Conservation (phyloP, 1,140 invertebrate species). For the Zaprionus africanus region DNA sequence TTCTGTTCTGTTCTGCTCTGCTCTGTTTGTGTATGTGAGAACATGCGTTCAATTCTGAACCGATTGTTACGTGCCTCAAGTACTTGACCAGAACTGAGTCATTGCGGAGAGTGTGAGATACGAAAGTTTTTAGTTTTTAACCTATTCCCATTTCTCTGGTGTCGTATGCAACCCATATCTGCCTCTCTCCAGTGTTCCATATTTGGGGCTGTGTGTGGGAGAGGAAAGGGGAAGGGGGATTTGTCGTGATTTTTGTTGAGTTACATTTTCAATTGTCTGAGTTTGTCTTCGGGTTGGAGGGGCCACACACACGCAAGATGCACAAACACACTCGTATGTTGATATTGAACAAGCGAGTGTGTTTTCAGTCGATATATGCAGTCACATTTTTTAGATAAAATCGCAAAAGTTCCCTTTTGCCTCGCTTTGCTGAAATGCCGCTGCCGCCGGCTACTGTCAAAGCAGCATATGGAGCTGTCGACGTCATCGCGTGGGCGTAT, state of each 20-base stretch:
- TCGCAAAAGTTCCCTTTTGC: conserved; percentile 34
- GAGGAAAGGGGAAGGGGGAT: conserved; percentile 16
- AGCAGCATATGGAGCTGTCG: conserved; percentile 21
- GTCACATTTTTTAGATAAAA: conserved; percentile 32
- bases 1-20: conserved; percentile 1
- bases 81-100: conserved; percentile 36
- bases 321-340: neutral
- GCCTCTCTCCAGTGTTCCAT: conserved; percentile 1
- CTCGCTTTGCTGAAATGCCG: neutral
- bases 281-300: conserved; percentile 2
- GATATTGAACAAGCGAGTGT: neutral
- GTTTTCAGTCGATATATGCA: conserved; percentile 18
- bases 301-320: neutral
- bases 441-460: conserved; percentile 16
- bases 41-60: conserved; percentile 29
- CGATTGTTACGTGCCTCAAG: conserved; percentile 43
- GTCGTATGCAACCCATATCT: conserved; percentile 26
- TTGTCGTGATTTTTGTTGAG: conserved; percentile 25
- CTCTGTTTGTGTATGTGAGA: neutral
- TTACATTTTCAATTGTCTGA: conserved; percentile 33
- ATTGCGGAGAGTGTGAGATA: conserved; percentile 25
- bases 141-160: conserved; percentile 43
- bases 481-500: conserved; percentile 59
- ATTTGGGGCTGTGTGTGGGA: conserved; percentile 3
- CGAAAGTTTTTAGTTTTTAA: conserved; percentile 23